These are phyloP conservation scores for Napeogenes inachia DNA, from an alignment of 2,888 invertebrate species.

Conservation along the genomic window DNA sequence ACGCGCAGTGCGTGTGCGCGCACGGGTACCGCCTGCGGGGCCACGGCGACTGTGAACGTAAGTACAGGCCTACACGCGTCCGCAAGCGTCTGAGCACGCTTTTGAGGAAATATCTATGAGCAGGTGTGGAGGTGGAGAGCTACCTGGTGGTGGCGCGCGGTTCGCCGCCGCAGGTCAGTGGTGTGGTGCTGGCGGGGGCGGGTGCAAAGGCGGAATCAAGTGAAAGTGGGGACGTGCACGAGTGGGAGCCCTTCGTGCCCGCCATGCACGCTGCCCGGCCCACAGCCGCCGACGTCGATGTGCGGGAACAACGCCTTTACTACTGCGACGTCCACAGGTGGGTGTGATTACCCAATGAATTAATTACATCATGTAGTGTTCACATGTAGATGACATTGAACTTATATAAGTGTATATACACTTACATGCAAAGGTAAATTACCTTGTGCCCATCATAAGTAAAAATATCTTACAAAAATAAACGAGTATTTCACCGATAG, in stretches of 20 bases:
- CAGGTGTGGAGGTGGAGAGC: constrained; percentile 76
- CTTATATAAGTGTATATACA: no score
- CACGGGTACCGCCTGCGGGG: constrained; percentile 82
- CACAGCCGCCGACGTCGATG: constrained; percentile 39
- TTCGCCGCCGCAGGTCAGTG: constrained; percentile 83
- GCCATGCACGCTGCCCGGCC: constrained; percentile 66
- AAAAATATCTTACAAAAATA: no score
- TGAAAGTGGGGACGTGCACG: constrained; percentile 50
- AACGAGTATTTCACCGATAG: no score
- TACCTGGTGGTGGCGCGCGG: constrained; percentile 77
- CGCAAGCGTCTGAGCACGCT: no score
- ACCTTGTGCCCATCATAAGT: no score
- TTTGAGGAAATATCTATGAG: no score
- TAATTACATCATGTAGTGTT: no score
- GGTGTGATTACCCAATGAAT: no score
- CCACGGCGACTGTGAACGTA: constrained; percentile 79
- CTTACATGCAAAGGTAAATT: no score
- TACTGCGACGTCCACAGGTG: constrained; percentile 32
- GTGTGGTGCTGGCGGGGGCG: constrained; percentile 68
- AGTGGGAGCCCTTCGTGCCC: constrained; percentile 82
- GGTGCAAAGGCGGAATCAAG: constrained; percentile 77
- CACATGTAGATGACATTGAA: no score
- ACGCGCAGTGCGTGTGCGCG: constrained; percentile 83
- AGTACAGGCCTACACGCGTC: constrained; percentile 40
- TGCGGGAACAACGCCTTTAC: constrained; percentile 28